phyloP scores from a whole-genome alignment of 2,888 invertebrate species.

The Argyra leucocephala region DNA sequence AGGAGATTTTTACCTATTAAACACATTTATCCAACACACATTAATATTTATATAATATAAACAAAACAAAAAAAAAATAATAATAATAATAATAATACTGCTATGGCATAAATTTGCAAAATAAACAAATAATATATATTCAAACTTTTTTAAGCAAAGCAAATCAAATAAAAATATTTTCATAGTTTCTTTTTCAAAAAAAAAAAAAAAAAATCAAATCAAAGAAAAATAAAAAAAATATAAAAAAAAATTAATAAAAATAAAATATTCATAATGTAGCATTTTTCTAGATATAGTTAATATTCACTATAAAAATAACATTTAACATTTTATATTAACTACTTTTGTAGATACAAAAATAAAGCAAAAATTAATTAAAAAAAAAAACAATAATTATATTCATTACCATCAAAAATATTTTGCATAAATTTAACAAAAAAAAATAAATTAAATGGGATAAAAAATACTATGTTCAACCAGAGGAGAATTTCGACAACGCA shows the following conservation, averaged over 20 bases:
- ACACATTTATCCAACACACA: not conserved
- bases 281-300: not conserved
- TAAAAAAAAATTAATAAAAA: not conserved
- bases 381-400: not conserved
- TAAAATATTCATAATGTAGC: not conserved
- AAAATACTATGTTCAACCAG: no score
- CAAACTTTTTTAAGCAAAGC: constrained; percentile 6
- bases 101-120: not conserved
- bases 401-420: not conserved
- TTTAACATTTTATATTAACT: constrained; percentile 2
- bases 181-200: constrained; percentile 5
- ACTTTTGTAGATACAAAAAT: not conserved
- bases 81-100: not conserved
- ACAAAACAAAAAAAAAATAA: not conserved
- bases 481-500: no score
- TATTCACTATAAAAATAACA: not conserved
- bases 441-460: not conserved
- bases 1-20: not conserved
- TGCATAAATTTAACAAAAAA: not conserved
- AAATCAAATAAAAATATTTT: constrained; percentile 6
- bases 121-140: not conserved
- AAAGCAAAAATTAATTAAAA: not conserved
- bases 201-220: not conserved
- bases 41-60: no score
- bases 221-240: not conserved